A percentile compares a stretch with the other conserved stretches of the same genome.
Evolutionary conservation across 2,113 vertebrate species (phyloP).

Genomic region (Calonectris borealis): DNA sequence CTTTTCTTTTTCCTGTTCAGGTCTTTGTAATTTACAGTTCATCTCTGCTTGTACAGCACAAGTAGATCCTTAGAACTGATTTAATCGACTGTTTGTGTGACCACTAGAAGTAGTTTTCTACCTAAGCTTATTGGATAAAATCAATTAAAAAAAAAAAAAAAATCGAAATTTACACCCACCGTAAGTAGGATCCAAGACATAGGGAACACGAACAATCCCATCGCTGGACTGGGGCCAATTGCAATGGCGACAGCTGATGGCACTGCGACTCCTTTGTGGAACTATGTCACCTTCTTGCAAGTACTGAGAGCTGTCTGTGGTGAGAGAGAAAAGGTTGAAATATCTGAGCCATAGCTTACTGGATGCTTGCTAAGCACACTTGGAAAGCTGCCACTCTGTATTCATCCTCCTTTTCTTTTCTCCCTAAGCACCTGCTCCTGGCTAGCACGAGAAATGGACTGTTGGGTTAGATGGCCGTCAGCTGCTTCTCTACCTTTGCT

Average conservation of each 20-base stretch:
- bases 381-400: neutral
- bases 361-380: neutral
- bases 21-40: neutral
- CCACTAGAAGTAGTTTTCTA: neutral
- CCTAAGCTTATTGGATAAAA: neutral
- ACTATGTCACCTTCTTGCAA: conserved; percentile 80
- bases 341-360: neutral
- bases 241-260: conserved; percentile 78
- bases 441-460: neutral
- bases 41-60: neutral
- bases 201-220: conserved; percentile 82
- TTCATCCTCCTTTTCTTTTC: neutral
- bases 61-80: neutral
- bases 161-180: conserved; percentile 44
- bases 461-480: neutral
- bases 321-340: neutral
- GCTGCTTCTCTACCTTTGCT: neutral
- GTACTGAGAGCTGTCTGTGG: conserved; percentile 26
- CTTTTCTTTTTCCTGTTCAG: neutral
- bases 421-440: neutral
- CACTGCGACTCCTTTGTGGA: conserved; percentile 68
- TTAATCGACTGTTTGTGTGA: neutral
- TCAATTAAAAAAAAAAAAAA: neutral
- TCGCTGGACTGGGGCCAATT: conserved; percentile 81
- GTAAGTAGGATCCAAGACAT: conserved; percentile 77